Evolutionary conservation across 2,888 invertebrate genomes (phyloP), one percentile per base, ranked within the genome.

Genomic region (Leptarthrus brevirostris): DNA sequence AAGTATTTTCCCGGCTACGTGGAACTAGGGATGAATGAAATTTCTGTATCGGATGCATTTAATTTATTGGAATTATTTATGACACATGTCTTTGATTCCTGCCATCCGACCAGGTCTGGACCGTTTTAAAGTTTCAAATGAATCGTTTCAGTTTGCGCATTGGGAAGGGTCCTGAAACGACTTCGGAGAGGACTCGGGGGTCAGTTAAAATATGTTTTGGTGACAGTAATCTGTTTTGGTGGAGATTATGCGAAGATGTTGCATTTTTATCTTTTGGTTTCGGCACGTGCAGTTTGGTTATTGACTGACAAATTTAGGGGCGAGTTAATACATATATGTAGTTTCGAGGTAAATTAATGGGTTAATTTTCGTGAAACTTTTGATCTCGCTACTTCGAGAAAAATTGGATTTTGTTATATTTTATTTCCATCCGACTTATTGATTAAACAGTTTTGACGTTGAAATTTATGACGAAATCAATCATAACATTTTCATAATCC

Each of bases 31-130:
- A 70, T 61, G 61, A 72, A 72, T 72, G 54, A 52, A 54, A 72
- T 52, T 74, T 79, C 80, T 80, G 82, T 80, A 81, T 81, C 81
- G 83, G 83, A 83, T 83, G 83, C 83, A 81, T 82, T 83, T 83
- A 83, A 83, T 83, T 83, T 83, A 83, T 83, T 83, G 81, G 81
- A 83, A 81, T 83, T 83, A 83, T 83, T 83, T 83, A 83, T 82
- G 82, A 80, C 80, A 81, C 77, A 79, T 78, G 78, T 78, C 77
- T 53, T 74, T 74, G 73, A 44, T 44, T 61, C 71, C 49, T 58
- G 18, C 44, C 18, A 56, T 72, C 69, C 58, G 54, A 44, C 16
- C 34, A 54, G 18, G n/a, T 18, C 26, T 18, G 24, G 56, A 5
- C 30, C 10, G 14, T 47, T 74, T 72, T 72, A 73, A 71, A 56